phyloP scores from a whole-genome alignment of 2,888 invertebrate species.

The Amblyjoppa proteus region DNA sequence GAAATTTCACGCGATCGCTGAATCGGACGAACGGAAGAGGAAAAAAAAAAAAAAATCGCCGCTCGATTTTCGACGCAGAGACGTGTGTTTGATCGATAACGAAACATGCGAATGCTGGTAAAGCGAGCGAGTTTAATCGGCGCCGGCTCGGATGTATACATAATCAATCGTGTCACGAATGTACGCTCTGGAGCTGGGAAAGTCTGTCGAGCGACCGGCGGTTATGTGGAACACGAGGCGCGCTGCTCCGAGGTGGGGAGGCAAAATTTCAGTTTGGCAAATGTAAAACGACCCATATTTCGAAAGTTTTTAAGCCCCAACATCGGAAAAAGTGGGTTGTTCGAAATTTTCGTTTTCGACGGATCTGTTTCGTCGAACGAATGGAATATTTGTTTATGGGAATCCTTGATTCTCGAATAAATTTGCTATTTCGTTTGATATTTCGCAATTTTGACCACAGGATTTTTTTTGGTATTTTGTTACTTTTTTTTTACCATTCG shows the following conservation, averaged over 20 bases:
- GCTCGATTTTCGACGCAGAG: not conserved
- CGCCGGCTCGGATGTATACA: not conserved
- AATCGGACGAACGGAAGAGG: not conserved
- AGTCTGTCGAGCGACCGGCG: not conserved
- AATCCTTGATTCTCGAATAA: no score
- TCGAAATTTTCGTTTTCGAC: no score
- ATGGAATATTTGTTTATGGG: no score
- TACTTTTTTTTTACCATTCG: no score
- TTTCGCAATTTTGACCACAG: no score
- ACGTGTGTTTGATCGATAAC: slow-evolving; percentile 6
- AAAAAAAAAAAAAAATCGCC: not conserved
- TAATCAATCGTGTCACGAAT: slow-evolving; percentile 5
- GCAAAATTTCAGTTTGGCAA: not conserved
- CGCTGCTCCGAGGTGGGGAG: not conserved
- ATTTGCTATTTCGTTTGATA: no score
- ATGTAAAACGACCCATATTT: not conserved
- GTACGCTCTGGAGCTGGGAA: not conserved
- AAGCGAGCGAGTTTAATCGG: not conserved
- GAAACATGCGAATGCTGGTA: not conserved
- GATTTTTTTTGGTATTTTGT: no score
- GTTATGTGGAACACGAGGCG: not conserved
- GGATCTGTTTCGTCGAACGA: no score
- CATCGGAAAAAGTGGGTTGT: no score
- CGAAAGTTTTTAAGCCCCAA: not conserved
- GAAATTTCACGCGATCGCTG: slow-evolving; percentile 19